Base-by-base conservation (phyloP, 2,888 invertebrate species). In the Andrena bucephala region DNA sequence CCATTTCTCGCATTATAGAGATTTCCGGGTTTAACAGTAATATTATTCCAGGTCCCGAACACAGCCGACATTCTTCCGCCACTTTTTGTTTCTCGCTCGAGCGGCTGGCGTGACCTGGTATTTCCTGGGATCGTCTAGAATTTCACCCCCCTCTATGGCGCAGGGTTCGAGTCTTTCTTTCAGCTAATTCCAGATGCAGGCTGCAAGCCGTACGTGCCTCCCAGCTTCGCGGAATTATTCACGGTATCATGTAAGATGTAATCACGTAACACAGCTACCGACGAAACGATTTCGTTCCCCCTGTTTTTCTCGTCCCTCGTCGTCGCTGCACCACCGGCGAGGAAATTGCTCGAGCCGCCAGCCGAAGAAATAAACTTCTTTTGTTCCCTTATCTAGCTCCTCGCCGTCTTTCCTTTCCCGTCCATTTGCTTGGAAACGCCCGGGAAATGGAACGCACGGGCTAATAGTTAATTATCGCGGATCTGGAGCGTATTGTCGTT, bases 161-260 rank as follows among this genome's bases (percentile, higher is more conserved):
- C n/a, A 2, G 73, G 54, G 57, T 77, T 70, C 42, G 42, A 42
- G 42, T 42, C 67, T 74, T 75, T 63, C 60, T 66, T 77, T 62
- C 76, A 76, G 29, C 72, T 81, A 76, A 75, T 78, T 81, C 63
- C 48, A 50, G 52, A 84, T 83, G 81, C 81, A 75, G 66, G 50
- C 16, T 20, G 75, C 67, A 36, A 70, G 62, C 65, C 48, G 71
- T 72, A 80, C 80, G 82, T 81, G 81, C 81, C 66, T 65, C 13
- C 66, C 27, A 71, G 54, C 7, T 13, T 29, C 54, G 33, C 33
- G 57, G 60, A 81, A 83, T 83, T 81, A 83, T 83, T 83, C 83
- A 83, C 76, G 54, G 69, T 83, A 83, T 81, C 81, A 81, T 76
- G 81, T 76, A 83, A 81, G 81, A 81, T 81, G 81, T 81, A 83